These are phyloP conservation scores for Epinephelus awoara DNA, from an alignment of 2,797 vertebrate species.

Conservation along the genomic window DNA sequence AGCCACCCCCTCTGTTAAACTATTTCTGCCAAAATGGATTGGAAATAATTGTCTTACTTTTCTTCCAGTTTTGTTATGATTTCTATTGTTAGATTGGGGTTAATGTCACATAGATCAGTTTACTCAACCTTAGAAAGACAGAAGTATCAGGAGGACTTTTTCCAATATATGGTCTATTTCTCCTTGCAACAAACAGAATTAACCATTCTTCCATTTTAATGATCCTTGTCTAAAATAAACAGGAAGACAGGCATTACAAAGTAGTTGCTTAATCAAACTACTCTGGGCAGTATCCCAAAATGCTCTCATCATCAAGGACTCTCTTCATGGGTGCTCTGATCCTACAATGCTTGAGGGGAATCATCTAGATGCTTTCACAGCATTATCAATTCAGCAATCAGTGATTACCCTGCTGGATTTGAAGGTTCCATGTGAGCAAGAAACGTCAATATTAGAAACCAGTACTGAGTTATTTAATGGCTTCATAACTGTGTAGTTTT, in stretches of 20 bases:
- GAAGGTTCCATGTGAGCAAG: not conserved
- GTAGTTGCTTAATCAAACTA: slow-evolving; percentile 16
- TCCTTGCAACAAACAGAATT: not conserved
- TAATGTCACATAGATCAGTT: not conserved
- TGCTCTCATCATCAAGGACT: slow-evolving; percentile 13
- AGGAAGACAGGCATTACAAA: slow-evolving; percentile 6
- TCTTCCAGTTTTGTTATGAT: not conserved
- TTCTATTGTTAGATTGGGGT: not conserved
- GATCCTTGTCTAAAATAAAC: not conserved
- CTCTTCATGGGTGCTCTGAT: slow-evolving; percentile 17
- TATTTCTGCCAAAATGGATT: not conserved
- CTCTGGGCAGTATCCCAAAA: not conserved
- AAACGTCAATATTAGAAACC: slow-evolving; percentile 2
- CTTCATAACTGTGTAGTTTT: not conserved
- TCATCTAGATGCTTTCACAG: slow-evolving; percentile 22
- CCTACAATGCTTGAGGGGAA: slow-evolving; percentile 3
- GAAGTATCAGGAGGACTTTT: not conserved
- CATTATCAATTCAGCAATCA: slow-evolving; percentile 45
- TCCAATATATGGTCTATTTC: not conserved
- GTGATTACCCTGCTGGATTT: slow-evolving; percentile 16
- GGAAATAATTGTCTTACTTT: no score
- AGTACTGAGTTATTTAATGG: not conserved
- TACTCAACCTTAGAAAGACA: not conserved
- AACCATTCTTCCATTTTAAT: not conserved
- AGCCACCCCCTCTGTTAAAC: no score